These are phyloP conservation scores for Xestia rhomboidea DNA, from an alignment of 2,888 invertebrate species.

Conservation along the genomic window DNA sequence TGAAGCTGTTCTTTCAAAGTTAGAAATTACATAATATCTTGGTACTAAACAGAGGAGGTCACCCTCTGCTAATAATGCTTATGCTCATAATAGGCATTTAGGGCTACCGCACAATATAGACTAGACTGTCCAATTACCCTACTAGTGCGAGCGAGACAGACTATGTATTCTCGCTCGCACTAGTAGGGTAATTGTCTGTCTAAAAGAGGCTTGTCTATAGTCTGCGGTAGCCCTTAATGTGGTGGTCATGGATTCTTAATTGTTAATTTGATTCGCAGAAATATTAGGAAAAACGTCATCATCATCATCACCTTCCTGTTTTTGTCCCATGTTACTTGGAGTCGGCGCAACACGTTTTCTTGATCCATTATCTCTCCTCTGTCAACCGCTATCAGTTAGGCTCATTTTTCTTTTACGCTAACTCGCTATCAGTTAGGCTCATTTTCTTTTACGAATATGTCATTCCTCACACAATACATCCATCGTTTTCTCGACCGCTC, in stretches of 20 bases:
- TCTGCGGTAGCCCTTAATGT: background rate
- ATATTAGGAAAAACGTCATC: background rate
- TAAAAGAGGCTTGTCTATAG: no score
- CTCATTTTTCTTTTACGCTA: background rate
- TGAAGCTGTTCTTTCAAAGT: background rate
- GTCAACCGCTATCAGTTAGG: background rate
- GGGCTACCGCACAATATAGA: no score
- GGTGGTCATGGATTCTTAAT: background rate
- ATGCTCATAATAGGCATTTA: background rate
- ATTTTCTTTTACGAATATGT: background rate
- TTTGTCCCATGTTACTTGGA: background rate
- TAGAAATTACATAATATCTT: background rate
- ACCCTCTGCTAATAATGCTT: background rate
- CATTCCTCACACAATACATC: background rate
- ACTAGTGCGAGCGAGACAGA: no score
- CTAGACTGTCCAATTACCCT: no score
- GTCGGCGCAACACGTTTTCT: background rate
- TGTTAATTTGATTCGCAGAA: background rate
- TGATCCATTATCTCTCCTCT: background rate
- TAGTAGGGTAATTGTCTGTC: no score
- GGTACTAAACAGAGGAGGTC: no score
- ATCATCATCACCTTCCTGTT: background rate
- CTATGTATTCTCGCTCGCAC: no score
- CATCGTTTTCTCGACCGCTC: no score
- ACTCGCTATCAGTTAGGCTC: no score